Conservation (phyloP, 2,797 vertebrate species). For the Rhabdophis nuchalis region DNA sequence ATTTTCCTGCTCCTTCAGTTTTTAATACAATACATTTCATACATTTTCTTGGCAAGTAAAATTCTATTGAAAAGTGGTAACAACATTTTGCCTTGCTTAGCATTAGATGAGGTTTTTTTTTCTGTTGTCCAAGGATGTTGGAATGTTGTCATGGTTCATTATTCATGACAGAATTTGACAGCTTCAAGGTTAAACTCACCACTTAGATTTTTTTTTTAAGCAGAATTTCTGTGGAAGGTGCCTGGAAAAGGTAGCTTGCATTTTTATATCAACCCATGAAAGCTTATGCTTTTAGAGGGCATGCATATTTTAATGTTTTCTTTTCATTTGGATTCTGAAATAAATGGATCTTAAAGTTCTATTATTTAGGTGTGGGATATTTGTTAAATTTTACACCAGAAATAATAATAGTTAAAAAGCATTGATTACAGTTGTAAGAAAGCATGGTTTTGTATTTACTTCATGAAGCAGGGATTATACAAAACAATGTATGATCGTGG, state of each 20-base stretch:
- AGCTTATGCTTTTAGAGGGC: not conserved
- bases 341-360: not conserved
- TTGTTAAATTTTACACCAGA: not conserved
- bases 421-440: not conserved
- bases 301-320: slow-evolving; percentile 16
- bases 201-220: slow-evolving; percentile 32
- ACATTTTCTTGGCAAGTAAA: slow-evolving; percentile 32
- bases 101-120: slow-evolving; percentile 45
- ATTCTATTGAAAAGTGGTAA: slow-evolving; percentile 32
- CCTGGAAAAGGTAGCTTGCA: slow-evolving; percentile 22
- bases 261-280: not conserved
- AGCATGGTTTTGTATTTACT: not conserved
- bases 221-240: slow-evolving; percentile 27
- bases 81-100: slow-evolving; percentile 53
- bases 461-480: not conserved
- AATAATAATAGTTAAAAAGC: not conserved
- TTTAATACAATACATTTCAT: slow-evolving; percentile 28
- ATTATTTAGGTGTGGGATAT: not conserved
- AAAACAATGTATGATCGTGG: not conserved
- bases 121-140: slow-evolving; percentile 58
- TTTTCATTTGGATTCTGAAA: not conserved
- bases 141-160: slow-evolving; percentile 62
- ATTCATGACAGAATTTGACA: slow-evolving; percentile 62
- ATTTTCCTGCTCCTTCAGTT: slow-evolving; percentile 25
- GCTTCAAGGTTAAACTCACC: slow-evolving; percentile 60